A percentile compares a stretch with the other conserved stretches of the same genome.
Conservation (phyloP, 1,140 invertebrate genomes). For the Tetraneura akinire region DNA sequence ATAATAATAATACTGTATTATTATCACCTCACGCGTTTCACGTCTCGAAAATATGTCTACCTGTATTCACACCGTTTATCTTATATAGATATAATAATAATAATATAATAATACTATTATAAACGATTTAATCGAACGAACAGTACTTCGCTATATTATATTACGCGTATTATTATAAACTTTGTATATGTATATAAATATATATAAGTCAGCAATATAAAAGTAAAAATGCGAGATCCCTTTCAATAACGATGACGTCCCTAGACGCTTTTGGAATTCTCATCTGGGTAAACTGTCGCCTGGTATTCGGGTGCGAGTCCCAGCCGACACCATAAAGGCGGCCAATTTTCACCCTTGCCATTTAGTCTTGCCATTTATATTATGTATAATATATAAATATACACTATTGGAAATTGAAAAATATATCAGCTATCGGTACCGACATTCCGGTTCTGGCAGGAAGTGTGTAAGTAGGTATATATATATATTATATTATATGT, state of each 20-base stretch:
- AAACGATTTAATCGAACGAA: constrained; percentile 27
- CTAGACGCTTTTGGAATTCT: constrained; percentile 27
- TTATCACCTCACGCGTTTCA: no score
- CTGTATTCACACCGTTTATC: no score
- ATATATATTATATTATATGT: no score
- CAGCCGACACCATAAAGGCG: no score
- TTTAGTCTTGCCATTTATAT: not conserved
- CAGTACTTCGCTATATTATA: not conserved
- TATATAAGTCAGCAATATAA: no score
- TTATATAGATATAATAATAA: no score
- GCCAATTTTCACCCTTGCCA: constrained; percentile 37
- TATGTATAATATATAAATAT: no score
- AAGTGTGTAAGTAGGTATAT: not conserved
- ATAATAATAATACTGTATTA: no score
- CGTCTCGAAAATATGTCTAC: no score
- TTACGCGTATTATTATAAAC: no score
- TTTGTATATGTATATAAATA: no score
- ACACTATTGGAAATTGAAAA: constrained; percentile 50
- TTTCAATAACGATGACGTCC: constrained; percentile 33
- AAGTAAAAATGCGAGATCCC: constrained; percentile 5
- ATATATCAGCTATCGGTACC: constrained; percentile 30
- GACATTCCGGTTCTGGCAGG: not conserved
- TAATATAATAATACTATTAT: no score
- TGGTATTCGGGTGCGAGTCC: not conserved
- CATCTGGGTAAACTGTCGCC: constrained; percentile 35